These are phyloP conservation scores for Eremophila alpestris DNA, from an alignment of 2,797 vertebrate genomes.

Conservation along the genomic window DNA sequence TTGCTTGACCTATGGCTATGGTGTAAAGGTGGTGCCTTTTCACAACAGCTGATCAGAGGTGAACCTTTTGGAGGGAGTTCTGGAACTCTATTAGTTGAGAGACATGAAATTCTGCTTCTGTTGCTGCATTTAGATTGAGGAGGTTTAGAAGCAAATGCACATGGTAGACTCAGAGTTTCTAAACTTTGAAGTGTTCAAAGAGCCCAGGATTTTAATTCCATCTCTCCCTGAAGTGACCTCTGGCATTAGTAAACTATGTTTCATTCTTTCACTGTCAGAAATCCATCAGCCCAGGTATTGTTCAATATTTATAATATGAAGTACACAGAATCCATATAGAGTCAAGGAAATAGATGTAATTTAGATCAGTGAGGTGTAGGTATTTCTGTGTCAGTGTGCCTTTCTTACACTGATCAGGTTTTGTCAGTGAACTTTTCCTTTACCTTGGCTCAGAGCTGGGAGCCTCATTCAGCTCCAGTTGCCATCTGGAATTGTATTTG, in stretches of 20 bases:
- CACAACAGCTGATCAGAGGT: background rate
- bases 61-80: background rate
- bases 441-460: background rate
- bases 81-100: background rate
- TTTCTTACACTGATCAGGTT: background rate
- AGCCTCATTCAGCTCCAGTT: conserved; percentile 21
- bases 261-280: background rate
- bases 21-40: background rate
- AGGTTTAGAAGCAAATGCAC: background rate
- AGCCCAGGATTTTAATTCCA: background rate
- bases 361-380: background rate
- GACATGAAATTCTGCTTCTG: background rate
- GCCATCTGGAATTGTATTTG: conserved; percentile 44
- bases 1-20: background rate
- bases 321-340: background rate
- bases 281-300: background rate
- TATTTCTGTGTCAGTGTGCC: background rate
- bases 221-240: background rate
- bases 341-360: background rate
- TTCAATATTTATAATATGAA: background rate
- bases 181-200: background rate
- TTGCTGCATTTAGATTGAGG: background rate
- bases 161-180: background rate
- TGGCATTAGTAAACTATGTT: background rate
- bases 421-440: background rate